Evolutionary conservation across 2,888 invertebrate genomes (phyloP).

Genomic region (Orchestes rusci): DNA sequence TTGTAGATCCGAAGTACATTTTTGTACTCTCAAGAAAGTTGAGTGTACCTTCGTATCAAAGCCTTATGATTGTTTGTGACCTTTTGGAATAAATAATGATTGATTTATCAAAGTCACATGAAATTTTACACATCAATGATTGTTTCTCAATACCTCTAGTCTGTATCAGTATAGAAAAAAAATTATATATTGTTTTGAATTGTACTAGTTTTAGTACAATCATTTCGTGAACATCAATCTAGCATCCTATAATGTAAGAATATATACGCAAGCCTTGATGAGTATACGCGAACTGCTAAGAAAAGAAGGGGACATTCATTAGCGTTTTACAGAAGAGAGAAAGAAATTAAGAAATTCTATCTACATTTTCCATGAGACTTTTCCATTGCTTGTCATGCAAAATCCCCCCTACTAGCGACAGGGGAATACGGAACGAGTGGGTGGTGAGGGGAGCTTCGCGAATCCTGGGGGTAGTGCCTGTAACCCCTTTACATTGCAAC

Average conservation of each 20-base stretch:
- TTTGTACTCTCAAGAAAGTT: conserved; percentile 11
- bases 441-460: not conserved
- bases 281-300: conserved; percentile 36
- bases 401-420: conserved; percentile 32
- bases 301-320: conserved; percentile 33
- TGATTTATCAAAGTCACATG: too few species aligned
- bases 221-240: not conserved
- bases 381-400: conserved; percentile 43
- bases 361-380: conserved; percentile 50
- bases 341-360: conserved; percentile 57
- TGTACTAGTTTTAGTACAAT: conserved; percentile 18
- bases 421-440: conserved; percentile 18
- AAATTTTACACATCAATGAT: too few species aligned
- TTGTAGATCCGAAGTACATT: conserved; percentile 5
- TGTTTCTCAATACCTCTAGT: too few species aligned
- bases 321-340: conserved; percentile 40
- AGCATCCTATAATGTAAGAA: conserved; percentile 37
- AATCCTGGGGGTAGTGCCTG: conserved; percentile 22
- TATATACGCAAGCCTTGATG: conserved; percentile 41
- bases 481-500: conserved; percentile 39
- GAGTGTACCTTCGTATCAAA: too few species aligned
- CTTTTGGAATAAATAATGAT: too few species aligned
- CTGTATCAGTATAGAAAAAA: too few species aligned
- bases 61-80: too few species aligned
- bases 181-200: too few species aligned